These are phyloP conservation scores for Boleophthalmus pectinirostris DNA, from an alignment of 2,113 vertebrate species.

Conservation along the genomic window DNA sequence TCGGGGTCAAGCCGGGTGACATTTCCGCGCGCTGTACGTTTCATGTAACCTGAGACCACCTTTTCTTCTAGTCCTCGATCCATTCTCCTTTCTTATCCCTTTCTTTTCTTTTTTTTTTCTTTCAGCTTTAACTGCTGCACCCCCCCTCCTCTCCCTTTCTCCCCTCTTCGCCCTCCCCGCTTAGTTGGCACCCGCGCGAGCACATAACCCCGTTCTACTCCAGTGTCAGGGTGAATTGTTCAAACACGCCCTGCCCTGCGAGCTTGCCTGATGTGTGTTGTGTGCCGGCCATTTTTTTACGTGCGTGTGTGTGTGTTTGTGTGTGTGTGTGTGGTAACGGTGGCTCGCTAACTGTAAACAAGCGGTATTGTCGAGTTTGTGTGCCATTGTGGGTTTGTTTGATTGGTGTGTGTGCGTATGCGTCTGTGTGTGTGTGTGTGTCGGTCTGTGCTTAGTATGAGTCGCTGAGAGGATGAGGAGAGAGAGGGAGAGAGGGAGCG, in stretches of 20 bases:
- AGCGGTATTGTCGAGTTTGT: slow-evolving; percentile 79
- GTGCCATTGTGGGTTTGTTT: slow-evolving; percentile 77
- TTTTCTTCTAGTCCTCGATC: slow-evolving; percentile 44
- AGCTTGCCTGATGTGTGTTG: slow-evolving; percentile 32
- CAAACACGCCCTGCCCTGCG: slow-evolving; percentile 62
- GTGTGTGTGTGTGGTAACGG: slow-evolving; percentile 67
- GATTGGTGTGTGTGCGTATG: slow-evolving; percentile 77
- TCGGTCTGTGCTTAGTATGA: slow-evolving; percentile 77
- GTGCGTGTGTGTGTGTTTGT: slow-evolving; percentile 61
- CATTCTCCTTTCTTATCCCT: background rate
- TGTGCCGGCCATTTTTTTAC: slow-evolving; percentile 31
- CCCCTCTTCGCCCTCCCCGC: slow-evolving; percentile 45
- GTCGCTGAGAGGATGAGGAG: slow-evolving; percentile 69
- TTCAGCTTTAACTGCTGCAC: background rate
- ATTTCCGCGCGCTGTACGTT: slow-evolving; percentile 42
- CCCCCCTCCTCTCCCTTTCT: no score
- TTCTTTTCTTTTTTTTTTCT: background rate
- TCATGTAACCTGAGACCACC: slow-evolving; percentile 51
- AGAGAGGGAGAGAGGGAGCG: slow-evolving; percentile 67
- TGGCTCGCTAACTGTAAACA: slow-evolving; percentile 80
- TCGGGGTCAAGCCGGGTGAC: slow-evolving; percentile 45
- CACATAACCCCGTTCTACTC: slow-evolving; percentile 53
- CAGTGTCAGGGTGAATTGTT: slow-evolving; percentile 65
- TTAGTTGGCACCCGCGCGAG: slow-evolving; percentile 36
- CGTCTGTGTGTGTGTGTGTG: slow-evolving; percentile 68